These are phyloP conservation scores for Megaleporinus macrocephalus DNA, from an alignment of 2,113 vertebrate genomes.

Conservation along the genomic window DNA sequence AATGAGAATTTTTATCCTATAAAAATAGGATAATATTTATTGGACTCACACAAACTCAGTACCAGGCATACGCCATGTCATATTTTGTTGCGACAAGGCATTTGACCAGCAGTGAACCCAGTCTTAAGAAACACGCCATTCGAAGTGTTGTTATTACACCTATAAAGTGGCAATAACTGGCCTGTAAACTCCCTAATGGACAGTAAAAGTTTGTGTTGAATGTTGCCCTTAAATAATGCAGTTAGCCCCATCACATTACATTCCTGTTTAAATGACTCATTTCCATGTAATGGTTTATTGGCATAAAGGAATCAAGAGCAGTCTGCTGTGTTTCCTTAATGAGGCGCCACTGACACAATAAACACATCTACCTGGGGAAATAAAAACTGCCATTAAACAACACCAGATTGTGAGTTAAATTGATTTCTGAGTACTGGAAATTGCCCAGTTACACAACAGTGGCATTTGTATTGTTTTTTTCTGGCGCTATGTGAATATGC, in stretches of 20 bases:
- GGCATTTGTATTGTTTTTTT: neutral
- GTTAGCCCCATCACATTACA: slow-evolving; percentile 6
- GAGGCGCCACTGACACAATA: slow-evolving; percentile 23
- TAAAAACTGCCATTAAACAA: slow-evolving; percentile 40
- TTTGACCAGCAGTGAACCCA: too few species aligned
- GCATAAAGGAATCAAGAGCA: slow-evolving; percentile 30
- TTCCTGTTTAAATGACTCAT: slow-evolving; percentile 1
- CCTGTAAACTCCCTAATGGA: neutral
- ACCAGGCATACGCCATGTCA: too few species aligned
- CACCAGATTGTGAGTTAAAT: slow-evolving; percentile 15
- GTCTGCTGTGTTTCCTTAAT: neutral
- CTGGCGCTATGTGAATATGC: neutral
- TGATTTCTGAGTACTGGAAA: slow-evolving; percentile 14
- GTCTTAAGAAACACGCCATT: too few species aligned
- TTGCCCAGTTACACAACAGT: slow-evolving; percentile 1
- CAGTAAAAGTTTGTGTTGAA: neutral
- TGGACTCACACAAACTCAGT: too few species aligned
- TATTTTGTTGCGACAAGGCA: too few species aligned
- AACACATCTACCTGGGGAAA: slow-evolving; percentile 28
- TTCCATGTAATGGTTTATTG: slow-evolving; percentile 31
- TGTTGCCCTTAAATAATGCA: neutral
- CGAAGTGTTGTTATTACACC: too few species aligned
- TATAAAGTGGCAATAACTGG: too few species aligned
- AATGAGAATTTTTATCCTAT: too few species aligned
- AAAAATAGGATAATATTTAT: too few species aligned